Evolutionary conservation across 2,888 invertebrate species (phyloP).

Genomic region (Aethes cnicana): DNA sequence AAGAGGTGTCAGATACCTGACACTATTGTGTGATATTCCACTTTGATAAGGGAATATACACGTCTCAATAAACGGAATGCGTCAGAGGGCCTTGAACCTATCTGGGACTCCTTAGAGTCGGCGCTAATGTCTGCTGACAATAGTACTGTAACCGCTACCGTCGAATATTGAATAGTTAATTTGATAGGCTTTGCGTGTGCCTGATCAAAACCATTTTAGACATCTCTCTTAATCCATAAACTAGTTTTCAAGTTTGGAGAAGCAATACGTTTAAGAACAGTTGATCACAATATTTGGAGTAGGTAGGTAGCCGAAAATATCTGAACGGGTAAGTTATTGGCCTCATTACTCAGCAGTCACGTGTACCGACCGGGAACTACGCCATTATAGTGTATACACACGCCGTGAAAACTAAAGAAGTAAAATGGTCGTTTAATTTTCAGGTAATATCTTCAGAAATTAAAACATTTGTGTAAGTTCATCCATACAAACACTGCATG

Average conservation of each 20-base stretch:
- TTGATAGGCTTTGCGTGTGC: slow-evolving; percentile 6
- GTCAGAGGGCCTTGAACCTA: slow-evolving; percentile 41
- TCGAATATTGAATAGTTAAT: slow-evolving; percentile 9
- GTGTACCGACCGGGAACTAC: no score
- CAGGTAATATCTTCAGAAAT: no score
- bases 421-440: no score
- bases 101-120: slow-evolving; percentile 44
- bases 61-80: slow-evolving; percentile 61
- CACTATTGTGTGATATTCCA: slow-evolving; percentile 68
- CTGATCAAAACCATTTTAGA: background rate
- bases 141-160: background rate
- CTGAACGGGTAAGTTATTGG: no score
- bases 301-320: no score
- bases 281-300: no score
- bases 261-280: background rate
- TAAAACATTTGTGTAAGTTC: no score
- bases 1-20: slow-evolving; percentile 77
- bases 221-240: background rate
- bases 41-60: slow-evolving; percentile 69
- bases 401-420: no score
- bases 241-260: background rate
- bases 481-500: no score
- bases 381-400: no score
- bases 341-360: no score
- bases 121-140: background rate